Percentiles rank a stretch among this genome's conserved stretches.
phyloP scores from a whole-genome alignment of 2,797 vertebrate genomes.

The Petrocephalus sullivani region DNA sequence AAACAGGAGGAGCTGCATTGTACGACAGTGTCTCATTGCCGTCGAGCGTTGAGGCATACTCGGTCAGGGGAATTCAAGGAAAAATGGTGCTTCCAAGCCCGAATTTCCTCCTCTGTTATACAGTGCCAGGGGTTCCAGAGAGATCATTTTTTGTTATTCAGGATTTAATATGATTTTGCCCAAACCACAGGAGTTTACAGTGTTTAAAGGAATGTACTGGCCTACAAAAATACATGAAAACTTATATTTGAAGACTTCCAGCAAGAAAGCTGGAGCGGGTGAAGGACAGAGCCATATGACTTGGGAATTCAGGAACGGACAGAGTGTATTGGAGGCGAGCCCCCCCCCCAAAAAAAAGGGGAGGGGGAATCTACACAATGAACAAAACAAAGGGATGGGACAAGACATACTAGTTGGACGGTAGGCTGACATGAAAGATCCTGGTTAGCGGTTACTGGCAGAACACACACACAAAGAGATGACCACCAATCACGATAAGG shows the following conservation, averaged over 20 bases:
- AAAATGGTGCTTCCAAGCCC: not conserved
- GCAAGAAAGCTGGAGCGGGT: not conserved
- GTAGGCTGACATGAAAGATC: not conserved
- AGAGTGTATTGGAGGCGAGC: not conserved
- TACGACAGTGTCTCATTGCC: not conserved
- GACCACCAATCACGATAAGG: not conserved
- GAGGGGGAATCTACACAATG: not conserved
- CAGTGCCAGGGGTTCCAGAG: not conserved
- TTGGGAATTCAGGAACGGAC: not conserved
- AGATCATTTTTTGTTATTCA: not conserved
- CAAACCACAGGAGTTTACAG: not conserved
- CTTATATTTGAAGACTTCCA: not conserved
- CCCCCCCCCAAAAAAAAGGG: not conserved
- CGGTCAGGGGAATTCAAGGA: not conserved
- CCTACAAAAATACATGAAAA: not conserved
- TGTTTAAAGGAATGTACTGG: not conserved
- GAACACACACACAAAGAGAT: not conserved
- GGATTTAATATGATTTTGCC: not conserved
- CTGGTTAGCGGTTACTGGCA: not conserved
- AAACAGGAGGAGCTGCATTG: not conserved
- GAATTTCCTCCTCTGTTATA: not conserved
- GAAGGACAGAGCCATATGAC: not conserved
- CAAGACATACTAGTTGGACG: not conserved
- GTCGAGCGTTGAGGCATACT: not conserved
- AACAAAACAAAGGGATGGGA: not conserved